Base-by-base conservation (phyloP, 2,888 invertebrate species). In the Magallana nippona region DNA sequence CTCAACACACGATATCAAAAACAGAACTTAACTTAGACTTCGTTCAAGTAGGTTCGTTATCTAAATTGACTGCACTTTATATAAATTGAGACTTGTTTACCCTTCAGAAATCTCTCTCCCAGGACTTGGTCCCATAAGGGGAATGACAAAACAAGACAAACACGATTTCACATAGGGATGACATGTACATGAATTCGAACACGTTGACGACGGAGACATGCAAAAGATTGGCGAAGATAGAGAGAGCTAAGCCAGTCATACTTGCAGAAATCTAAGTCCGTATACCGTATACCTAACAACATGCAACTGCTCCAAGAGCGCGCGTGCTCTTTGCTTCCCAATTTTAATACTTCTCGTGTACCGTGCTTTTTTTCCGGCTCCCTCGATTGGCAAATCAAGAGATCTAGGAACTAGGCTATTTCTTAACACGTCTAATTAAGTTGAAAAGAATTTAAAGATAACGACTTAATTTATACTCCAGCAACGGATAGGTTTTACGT, bases 61-160 rank as follows among this genome's bases (percentile, higher is more conserved):
- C 71, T 71, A 71, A 71, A 71, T 71, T 71, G 71, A 71, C 71
- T 71, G 71, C 71, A 71, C 71, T 71, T 71, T 71, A 71, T 44
- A 44, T 71, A 71, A 71, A 71, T 71, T 71, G 71, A 71, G 71
- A 27, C 71, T 27, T 71, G 71, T 71, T 71, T 71, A 27, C 71
- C 32, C 27, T 71, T 10, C 13, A 22, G 71, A 71, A 27, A 71
- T 22, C 71, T 27, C 71, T 71, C 71, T 71, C 32, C 22, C 11
- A 71, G 71, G 71, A 71, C 71, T 27, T 5, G 71, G 27, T 32
- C 32, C 60, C 32, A 15, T 71, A 22, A 27, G 71, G 71, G 32
- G 71, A 32, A 22, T 11, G 71, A 71, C 22, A 27, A 71, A 71
- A 22, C 27, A 27, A 27, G 22, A 15, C 71, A 71, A 71, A 71